Evolutionary conservation across 2,888 invertebrate species (phyloP).

Genomic region (Adela reaumurella): DNA sequence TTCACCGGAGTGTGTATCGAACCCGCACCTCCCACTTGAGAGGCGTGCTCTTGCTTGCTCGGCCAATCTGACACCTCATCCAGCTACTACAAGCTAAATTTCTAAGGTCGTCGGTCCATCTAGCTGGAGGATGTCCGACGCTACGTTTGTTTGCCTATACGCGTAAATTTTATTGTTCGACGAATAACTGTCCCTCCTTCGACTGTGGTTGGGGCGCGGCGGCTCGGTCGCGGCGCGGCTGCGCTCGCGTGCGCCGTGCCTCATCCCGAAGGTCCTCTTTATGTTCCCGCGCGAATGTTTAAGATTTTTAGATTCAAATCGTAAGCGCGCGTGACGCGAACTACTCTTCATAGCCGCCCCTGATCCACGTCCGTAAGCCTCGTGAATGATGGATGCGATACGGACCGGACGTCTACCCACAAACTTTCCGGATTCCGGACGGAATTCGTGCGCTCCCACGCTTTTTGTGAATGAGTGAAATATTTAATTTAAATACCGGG

Average conservation of each 20-base stretch:
- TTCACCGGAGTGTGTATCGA: too few species aligned
- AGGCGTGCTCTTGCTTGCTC: too few species aligned
- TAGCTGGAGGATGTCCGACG: too few species aligned
- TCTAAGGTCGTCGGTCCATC: too few species aligned
- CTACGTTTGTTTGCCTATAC: too few species aligned
- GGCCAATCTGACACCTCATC: too few species aligned
- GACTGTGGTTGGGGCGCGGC: too few species aligned
- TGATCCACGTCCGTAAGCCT: background rate
- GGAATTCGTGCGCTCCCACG: too few species aligned
- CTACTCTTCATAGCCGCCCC: background rate
- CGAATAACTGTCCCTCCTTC: too few species aligned
- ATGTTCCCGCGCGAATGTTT: slow-evolving; percentile 1
- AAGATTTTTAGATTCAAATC: slow-evolving; percentile 2
- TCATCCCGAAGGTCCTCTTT: background rate
- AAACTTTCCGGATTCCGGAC: background rate
- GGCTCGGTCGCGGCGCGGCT: background rate
- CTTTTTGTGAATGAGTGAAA: background rate
- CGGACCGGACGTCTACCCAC: background rate
- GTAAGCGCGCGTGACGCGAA: slow-evolving; percentile 1
- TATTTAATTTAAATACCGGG: background rate
- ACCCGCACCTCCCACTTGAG: too few species aligned
- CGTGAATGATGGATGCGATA: background rate
- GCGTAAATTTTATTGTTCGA: too few species aligned
- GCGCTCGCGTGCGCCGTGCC: background rate
- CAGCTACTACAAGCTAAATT: too few species aligned